Evolutionary conservation across 2,797 vertebrate genomes (phyloP).

Genomic region (Schizopygopsis malacanthus): DNA sequence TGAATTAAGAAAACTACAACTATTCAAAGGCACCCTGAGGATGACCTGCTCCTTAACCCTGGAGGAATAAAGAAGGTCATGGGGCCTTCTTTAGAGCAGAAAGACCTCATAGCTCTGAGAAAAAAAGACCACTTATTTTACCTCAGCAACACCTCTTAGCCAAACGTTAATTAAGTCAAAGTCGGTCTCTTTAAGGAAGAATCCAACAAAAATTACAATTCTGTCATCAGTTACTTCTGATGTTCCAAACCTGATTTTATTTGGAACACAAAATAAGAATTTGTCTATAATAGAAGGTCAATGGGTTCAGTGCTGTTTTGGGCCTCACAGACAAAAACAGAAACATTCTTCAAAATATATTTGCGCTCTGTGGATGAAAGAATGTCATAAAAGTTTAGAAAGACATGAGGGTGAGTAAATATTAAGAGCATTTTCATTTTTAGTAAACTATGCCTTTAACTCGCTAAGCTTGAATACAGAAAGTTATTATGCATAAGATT

Average conservation of each 20-base stretch:
- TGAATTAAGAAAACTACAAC: constrained; percentile 69
- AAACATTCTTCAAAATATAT: constrained; percentile 4
- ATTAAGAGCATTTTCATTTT: background rate
- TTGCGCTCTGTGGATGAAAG: background rate
- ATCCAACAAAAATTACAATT: background rate
- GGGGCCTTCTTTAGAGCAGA: constrained; percentile 60
- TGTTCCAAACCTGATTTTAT: background rate
- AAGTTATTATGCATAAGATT: background rate
- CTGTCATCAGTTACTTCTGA: background rate
- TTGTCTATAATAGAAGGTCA: background rate
- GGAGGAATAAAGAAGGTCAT: constrained; percentile 72
- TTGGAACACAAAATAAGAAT: background rate
- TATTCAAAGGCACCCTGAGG: constrained; percentile 58
- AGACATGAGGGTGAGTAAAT: background rate
- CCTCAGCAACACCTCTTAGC: constrained; percentile 20
- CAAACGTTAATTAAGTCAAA: background rate
- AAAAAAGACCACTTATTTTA: constrained; percentile 22
- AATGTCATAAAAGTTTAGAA: background rate
- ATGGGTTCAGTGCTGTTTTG: background rate
- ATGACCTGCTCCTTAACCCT: constrained; percentile 69
- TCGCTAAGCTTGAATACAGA: background rate
- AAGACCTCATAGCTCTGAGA: constrained; percentile 6
- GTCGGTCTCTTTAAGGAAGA: background rate
- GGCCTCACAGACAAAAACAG: background rate
- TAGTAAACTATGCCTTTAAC: background rate